Evolutionary conservation across 1,140 invertebrate genomes (phyloP).

Genomic region (Lamellibrachia luymesi): DNA sequence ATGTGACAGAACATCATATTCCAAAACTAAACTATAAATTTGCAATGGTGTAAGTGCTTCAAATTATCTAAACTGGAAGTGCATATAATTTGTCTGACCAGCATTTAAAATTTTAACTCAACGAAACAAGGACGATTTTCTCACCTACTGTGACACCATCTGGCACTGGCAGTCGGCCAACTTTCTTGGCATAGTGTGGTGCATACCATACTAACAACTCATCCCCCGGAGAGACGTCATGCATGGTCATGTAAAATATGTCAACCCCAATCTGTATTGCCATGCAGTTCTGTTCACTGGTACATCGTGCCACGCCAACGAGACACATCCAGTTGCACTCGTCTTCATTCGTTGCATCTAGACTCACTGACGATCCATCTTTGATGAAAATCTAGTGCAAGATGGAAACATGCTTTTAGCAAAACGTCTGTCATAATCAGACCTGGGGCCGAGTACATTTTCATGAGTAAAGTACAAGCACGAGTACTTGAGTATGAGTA

Average conservation of each 20-base stretch:
- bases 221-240: slow-evolving; percentile 36
- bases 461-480: too few relatives aligned
- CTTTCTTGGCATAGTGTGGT: slow-evolving; percentile 47
- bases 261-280: slow-evolving; percentile 49
- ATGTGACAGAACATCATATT: too few relatives aligned
- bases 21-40: too few relatives aligned
- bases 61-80: background rate
- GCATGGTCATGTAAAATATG: slow-evolving; percentile 49
- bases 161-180: slow-evolving; percentile 41
- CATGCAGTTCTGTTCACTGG: slow-evolving; percentile 49
- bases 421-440: background rate
- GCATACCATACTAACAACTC: slow-evolving; percentile 54
- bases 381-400: slow-evolving; percentile 42
- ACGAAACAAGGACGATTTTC: background rate
- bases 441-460: too few relatives aligned
- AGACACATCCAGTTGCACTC: slow-evolving; percentile 55
- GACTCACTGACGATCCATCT: slow-evolving; percentile 44
- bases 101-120: too few relatives aligned
- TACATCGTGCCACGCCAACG: slow-evolving; percentile 38
- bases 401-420: slow-evolving; percentile 19
- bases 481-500: too few relatives aligned
- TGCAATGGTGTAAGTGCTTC: too few relatives aligned
- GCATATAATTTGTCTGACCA: background rate
- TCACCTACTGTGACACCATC: slow-evolving; percentile 28
- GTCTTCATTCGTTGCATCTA: slow-evolving; percentile 50